A percentile compares a stretch with the other conserved stretches of the same genome.
Evolutionary conservation across 1,140 invertebrate species (phyloP).

Genomic region (Dufourea novaeangliae): DNA sequence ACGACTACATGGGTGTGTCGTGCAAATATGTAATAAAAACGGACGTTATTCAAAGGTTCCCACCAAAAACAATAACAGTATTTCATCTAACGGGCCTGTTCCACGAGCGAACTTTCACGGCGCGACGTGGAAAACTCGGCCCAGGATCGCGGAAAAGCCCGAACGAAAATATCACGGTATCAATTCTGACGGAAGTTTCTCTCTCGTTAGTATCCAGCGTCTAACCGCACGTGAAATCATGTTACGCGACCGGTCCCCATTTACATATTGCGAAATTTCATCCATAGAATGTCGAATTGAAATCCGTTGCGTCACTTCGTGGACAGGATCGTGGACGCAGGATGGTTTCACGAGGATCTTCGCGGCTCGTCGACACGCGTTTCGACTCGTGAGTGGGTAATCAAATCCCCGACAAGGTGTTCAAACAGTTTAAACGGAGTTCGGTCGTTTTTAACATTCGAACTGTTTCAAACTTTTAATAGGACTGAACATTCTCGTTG

Average conservation of each 20-base stretch:
- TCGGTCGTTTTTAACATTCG: no score
- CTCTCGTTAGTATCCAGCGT: background rate
- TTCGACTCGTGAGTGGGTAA: no score
- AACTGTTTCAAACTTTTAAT: no score
- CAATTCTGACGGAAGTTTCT: conserved; percentile 21
- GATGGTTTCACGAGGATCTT: conserved; percentile 5
- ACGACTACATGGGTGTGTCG: background rate
- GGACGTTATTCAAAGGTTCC: background rate
- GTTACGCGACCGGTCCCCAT: conserved; percentile 14
- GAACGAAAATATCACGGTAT: conserved; percentile 10
- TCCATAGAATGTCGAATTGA: conserved; percentile 1
- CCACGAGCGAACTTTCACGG: background rate
- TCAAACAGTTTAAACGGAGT: no score
- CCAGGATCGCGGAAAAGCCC: background rate
- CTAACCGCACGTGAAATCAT: conserved; percentile 9
- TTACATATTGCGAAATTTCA: conserved; percentile 37
- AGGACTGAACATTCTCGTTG: no score
- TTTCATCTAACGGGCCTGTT: background rate
- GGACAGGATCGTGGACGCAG: background rate
- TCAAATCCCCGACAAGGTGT: no score
- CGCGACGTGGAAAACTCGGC: background rate
- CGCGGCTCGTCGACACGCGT: no score
- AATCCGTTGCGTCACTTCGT: conserved; percentile 22
- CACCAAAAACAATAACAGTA: background rate
- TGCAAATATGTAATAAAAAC: no score